phyloP scores from a whole-genome alignment of 2,797 vertebrate genomes.

The Alcedo quadribrachys region DNA sequence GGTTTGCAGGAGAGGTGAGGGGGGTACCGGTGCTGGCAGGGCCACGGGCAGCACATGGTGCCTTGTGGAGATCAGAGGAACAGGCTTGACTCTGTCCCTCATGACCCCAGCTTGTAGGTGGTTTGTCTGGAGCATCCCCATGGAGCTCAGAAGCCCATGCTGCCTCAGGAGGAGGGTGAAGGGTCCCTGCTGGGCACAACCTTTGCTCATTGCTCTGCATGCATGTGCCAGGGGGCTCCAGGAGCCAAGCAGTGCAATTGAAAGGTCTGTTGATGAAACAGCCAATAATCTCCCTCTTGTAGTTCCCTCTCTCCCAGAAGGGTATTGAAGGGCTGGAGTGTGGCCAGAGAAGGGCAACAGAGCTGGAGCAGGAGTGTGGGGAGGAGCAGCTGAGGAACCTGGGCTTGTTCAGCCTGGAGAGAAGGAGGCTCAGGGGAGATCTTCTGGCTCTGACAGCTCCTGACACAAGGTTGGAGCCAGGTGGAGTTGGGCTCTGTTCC shows the following conservation, averaged over 20 bases:
- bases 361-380: neutral
- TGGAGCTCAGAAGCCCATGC: neutral
- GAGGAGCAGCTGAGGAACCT: neutral
- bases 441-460: too few species aligned
- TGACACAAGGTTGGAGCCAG: too few species aligned
- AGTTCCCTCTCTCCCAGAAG: neutral
- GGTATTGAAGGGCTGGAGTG: neutral
- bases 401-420: too few species aligned
- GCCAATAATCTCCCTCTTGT: neutral
- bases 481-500: too few species aligned
- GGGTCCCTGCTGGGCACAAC: neutral
- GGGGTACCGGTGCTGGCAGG: fast-evolving
- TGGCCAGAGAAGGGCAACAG: neutral
- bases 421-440: too few species aligned
- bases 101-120: fast-evolving
- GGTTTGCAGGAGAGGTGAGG: neutral
- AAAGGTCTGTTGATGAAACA: neutral
- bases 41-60: fast-evolving
- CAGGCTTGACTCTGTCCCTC: neutral
- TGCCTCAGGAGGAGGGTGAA: neutral
- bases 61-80: fast-evolving
- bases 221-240: neutral
- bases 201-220: neutral
- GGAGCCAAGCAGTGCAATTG: neutral
- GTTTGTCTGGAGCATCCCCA: neutral